phyloP scores from a whole-genome alignment of 1,140 invertebrate species.

The Drosophila equinoxialis region DNA sequence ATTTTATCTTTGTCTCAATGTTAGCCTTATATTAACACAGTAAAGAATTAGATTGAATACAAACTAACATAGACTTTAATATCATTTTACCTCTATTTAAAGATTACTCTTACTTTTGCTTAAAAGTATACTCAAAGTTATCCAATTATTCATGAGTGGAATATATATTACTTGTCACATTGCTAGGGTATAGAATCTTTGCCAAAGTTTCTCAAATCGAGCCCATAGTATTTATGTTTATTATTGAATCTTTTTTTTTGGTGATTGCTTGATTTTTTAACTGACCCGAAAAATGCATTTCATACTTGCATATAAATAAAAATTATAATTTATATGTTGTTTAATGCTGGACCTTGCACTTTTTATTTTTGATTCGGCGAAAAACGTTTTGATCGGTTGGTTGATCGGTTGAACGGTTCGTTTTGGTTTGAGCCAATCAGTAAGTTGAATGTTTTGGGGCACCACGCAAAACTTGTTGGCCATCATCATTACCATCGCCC shows the following conservation, averaged over 20 bases:
- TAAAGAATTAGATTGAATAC: too few species aligned
- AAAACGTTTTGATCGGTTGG: constrained; percentile 18
- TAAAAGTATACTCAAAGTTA: too few species aligned
- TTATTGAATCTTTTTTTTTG: not conserved
- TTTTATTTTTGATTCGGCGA: constrained; percentile 38
- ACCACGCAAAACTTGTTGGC: constrained; percentile 58
- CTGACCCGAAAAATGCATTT: constrained; percentile 33
- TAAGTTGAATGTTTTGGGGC: constrained; percentile 67
- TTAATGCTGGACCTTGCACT: constrained; percentile 68
- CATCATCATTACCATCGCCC: constrained; percentile 30
- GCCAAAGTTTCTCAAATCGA: not conserved
- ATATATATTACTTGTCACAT: too few species aligned
- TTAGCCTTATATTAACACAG: too few species aligned
- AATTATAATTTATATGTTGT: constrained; percentile 57
- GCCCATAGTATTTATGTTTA: not conserved
- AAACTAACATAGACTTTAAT: too few species aligned
- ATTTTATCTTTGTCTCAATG: too few species aligned
- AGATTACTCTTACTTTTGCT: too few species aligned
- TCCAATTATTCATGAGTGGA: too few species aligned
- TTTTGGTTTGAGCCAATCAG: constrained; percentile 44
- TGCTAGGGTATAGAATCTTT: not conserved
- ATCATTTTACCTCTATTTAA: too few species aligned
- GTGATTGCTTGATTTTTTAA: not conserved
- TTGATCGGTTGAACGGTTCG: constrained; percentile 20
- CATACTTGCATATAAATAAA: constrained; percentile 32